Evolutionary conservation across 1,140 invertebrate species (phyloP).

Genomic region (Hermetia illucens): DNA sequence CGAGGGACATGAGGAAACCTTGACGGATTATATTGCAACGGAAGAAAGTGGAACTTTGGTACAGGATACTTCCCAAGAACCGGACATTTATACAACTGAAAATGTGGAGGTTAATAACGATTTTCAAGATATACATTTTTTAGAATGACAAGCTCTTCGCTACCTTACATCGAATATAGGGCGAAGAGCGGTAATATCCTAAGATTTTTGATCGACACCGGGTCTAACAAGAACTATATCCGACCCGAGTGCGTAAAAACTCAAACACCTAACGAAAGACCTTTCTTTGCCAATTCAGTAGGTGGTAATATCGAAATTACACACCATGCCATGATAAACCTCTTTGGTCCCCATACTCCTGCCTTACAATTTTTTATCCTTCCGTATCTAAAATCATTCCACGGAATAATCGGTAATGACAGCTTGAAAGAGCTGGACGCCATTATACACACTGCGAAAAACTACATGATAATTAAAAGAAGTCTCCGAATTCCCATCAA

Average conservation of each 20-base stretch:
- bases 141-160: slow-evolving; percentile 4
- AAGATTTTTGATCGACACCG: slow-evolving; percentile 9
- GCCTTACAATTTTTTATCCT: slow-evolving; percentile 6
- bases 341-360: slow-evolving; percentile 4
- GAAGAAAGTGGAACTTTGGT: no score
- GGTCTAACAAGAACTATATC: slow-evolving; percentile 6
- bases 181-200: slow-evolving; percentile 4
- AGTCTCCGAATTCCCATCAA: neutral
- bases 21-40: no score
- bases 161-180: slow-evolving; percentile 6
- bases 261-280: neutral
- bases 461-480: slow-evolving; percentile 1
- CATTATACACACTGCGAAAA: neutral
- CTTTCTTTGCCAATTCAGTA: slow-evolving; percentile 2
- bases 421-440: neutral
- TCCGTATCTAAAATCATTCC: neutral
- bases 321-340: slow-evolving; percentile 5
- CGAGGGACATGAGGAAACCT: no score
- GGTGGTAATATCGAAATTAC: slow-evolving; percentile 4
- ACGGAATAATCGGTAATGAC: slow-evolving; percentile 1
- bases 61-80: no score
- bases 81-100: no score
- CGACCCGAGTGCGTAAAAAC: neutral
- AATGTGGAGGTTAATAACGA: no score
- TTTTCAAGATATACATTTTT: slow-evolving; percentile 7